Conservation (phyloP, 2,797 vertebrate genomes). For the Choloepus didactylus region DNA sequence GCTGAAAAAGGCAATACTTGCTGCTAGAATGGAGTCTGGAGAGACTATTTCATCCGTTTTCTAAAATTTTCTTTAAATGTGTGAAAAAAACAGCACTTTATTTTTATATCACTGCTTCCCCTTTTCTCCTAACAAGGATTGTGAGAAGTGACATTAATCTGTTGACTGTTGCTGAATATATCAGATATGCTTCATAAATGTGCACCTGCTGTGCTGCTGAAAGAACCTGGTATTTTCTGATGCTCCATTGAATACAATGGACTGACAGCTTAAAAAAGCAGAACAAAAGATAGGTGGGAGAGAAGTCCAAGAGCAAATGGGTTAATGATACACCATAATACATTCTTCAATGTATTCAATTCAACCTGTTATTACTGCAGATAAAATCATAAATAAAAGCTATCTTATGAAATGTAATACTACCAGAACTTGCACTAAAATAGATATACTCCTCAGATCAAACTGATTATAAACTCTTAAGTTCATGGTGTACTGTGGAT, state of each 20-base stretch:
- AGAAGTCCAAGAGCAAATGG: slow-evolving; percentile 52
- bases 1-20: background rate
- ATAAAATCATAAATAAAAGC: slow-evolving; percentile 68
- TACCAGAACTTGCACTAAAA: slow-evolving; percentile 38
- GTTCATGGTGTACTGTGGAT: background rate
- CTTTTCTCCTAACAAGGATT: slow-evolving; percentile 63
- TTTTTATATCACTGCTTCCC: slow-evolving; percentile 59
- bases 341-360: slow-evolving; percentile 53
- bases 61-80: slow-evolving; percentile 58
- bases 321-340: slow-evolving; percentile 70
- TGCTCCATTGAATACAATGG: slow-evolving; percentile 72
- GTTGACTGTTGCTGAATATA: slow-evolving; percentile 63
- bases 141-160: slow-evolving; percentile 60
- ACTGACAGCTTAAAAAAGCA: slow-evolving; percentile 75
- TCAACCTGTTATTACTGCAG: slow-evolving; percentile 75
- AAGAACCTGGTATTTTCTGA: slow-evolving; percentile 59
- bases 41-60: background rate
- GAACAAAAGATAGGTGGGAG: slow-evolving; percentile 51
- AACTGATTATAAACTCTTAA: slow-evolving; percentile 67
- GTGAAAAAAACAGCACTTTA: slow-evolving; percentile 58
- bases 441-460: slow-evolving; percentile 2
- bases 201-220: slow-evolving; percentile 54
- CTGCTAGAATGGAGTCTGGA: background rate
- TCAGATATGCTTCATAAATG: slow-evolving; percentile 72
- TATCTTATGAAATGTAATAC: slow-evolving; percentile 50